Evolutionary conservation across 2,113 vertebrate species (phyloP), one percentile per base, ranked within the genome.

Genomic region (Lipophrys pholis): DNA sequence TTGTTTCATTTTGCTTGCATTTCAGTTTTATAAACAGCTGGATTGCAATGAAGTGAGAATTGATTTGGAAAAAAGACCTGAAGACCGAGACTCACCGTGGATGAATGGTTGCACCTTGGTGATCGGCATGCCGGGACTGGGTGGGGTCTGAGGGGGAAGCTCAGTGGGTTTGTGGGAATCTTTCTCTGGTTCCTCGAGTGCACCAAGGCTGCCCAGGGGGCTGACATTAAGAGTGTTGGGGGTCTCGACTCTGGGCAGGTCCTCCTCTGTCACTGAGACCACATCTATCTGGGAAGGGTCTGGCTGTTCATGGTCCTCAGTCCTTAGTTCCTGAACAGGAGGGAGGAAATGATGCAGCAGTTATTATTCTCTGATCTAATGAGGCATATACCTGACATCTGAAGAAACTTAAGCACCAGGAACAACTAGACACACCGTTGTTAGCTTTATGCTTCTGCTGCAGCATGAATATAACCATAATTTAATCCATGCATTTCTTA

Each of bases 101-200:
- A 91, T 54, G 41, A 94, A 93, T 5, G 94, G 91, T 66, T 94
- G 93, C 71, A 94, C 92, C 81, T 94, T 94, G 66, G 92, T 94
- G 65, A 93, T 43, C 2, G 91, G 90, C 89, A 93, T 92, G 50
- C 63, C 72, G 0, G 81, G 77, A 55, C 73, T 81, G 56, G 83
- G 63, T 42, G 79, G 68, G n/a, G 55, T 41, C 4, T 69, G 55
- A 49, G 60, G 42, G 5, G 40, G 76, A 49, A 38, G 21, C 1
- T 84, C 77, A 41, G 74, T 30, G 1, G 77, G 63, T 62, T 82
- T 78, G 41, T 17, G 48, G 4, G 65, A 11, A 12, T 36, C 41
- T 43, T 69, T 52, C 53, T 78, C 76, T 11, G 67, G 39, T 5
- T 30, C 58, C 41, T 2, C 69, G 21, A 42, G 60, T 76, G 38